phyloP scores from a whole-genome alignment of 2,888 invertebrate species.

The Drosophila mettleri region DNA sequence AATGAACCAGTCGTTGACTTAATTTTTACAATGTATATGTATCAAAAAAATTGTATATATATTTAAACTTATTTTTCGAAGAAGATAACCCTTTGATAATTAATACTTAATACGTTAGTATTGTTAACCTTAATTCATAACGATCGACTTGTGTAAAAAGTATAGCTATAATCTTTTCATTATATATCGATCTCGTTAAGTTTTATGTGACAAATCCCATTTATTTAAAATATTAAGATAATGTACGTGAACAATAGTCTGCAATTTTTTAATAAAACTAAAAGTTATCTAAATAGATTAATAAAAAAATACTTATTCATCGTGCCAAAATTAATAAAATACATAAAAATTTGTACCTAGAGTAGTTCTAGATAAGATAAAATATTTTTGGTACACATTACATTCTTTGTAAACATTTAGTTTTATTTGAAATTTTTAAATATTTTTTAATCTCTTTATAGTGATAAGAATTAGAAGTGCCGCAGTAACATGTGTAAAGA shows the following conservation, averaged over 20 bases:
- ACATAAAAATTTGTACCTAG: conserved; percentile 22
- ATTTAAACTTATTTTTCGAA: conserved; percentile 47
- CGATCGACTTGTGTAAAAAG: conserved; percentile 43
- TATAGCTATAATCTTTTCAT: conserved; percentile 34
- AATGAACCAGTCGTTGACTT: conserved; percentile 3
- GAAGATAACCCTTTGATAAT: conserved; percentile 52
- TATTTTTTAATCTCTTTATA: conserved; percentile 57
- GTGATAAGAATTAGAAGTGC: conserved; percentile 83
- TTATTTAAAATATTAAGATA: conserved; percentile 41
- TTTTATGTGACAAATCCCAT: conserved; percentile 66
- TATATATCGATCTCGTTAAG: conserved; percentile 70
- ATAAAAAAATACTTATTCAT: conserved; percentile 44
- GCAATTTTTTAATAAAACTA: conserved; percentile 56
- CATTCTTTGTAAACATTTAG: conserved; percentile 53
- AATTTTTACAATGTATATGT: conserved; percentile 19
- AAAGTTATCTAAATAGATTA: conserved; percentile 37
- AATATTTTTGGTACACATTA: conserved; percentile 26
- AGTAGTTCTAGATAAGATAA: too few relatives aligned
- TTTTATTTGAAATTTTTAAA: conserved; percentile 49
- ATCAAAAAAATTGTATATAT: conserved; percentile 54
- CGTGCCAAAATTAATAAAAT: conserved; percentile 65
- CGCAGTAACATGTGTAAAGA: conserved; percentile 77
- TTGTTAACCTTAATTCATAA: conserved; percentile 18
- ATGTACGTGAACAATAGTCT: conserved; percentile 64
- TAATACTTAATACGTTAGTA: conserved; percentile 48